A percentile compares a stretch with the other conserved stretches of the same genome.
These are phyloP conservation scores for Chionis minor DNA, from an alignment of 2,113 vertebrate genomes.

Conservation along the genomic window DNA sequence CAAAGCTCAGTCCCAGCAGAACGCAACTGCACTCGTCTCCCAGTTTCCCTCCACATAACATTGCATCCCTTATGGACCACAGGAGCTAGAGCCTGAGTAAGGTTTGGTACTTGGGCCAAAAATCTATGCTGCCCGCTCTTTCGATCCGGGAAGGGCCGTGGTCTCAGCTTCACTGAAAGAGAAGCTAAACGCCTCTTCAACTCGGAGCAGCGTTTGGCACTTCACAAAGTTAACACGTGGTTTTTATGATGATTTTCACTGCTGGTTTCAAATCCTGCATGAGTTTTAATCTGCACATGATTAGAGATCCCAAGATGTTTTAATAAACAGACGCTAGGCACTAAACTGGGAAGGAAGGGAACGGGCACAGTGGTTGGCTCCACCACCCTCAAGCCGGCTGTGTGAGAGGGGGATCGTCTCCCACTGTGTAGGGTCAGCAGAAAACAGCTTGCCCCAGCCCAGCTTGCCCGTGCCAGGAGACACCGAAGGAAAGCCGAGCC, in stretches of 20 bases:
- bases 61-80: rapidly evolving
- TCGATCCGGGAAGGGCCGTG: neutral
- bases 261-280: neutral
- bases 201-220: neutral
- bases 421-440: neutral
- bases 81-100: neutral
- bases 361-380: neutral
- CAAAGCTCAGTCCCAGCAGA: neutral
- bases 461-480: neutral
- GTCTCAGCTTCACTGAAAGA: neutral
- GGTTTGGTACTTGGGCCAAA: neutral
- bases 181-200: neutral
- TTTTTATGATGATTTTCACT: neutral
- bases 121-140: neutral
- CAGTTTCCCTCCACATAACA: neutral
- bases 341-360: neutral
- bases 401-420: neutral
- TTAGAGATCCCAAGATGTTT: neutral
- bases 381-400: neutral
- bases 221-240: neutral
- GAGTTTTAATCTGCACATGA: neutral
- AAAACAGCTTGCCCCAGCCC: neutral
- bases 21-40: neutral
- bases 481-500: neutral
- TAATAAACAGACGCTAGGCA: neutral